Evolutionary conservation across 2,113 vertebrate species (phyloP), one percentile per base, ranked within the genome.

Genomic region (Rhombomys opimus): DNA sequence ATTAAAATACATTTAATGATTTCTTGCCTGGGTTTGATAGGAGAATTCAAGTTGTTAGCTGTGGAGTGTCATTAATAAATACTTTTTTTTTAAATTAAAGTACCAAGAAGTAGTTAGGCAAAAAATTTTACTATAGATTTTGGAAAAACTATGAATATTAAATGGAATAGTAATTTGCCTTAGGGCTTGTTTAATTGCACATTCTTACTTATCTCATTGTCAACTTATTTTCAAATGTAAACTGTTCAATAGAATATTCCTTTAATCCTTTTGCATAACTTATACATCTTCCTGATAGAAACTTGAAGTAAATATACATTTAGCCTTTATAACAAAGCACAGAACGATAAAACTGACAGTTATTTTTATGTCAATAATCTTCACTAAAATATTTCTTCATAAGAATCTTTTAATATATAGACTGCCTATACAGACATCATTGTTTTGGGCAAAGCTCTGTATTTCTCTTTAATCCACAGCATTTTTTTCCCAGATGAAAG

Each of bases 1-100:
- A 97, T 61, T 97, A 80, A 97, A 96, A 88, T 57, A 87, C 85
- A 89, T 97, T 97, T 96, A 97, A 90, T 98, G 67, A 93, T 97
- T 97, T 97, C 89, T 96, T 97, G 81, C 65, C 85, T 95, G 63
- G 82, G 86, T 94, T 95, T n/a, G 38, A 98, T 95, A 97, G 93
- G 46, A 94, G 46, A 88, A 96, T 96, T 97, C 78, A 84, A 97
- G 87, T 91, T 8, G 52, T 95, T 98, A 93, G 35, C 84, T 23
- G 54, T 97, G 82, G 84, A 98, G 75, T 93, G 68, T 30, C 68
- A 92, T 96, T 96, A 96, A 90, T 96, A 92, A 97, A 97, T 96
- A 97, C 72, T 97, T 91, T 97, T 98, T 98, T 63, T 97, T 98
- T 97, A 96, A 98, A 98, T 98, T 98, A 97, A 95, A 92, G 0